phyloP scores from a whole-genome alignment of 1,140 invertebrate genomes.

The Babylonia areolata region DNA sequence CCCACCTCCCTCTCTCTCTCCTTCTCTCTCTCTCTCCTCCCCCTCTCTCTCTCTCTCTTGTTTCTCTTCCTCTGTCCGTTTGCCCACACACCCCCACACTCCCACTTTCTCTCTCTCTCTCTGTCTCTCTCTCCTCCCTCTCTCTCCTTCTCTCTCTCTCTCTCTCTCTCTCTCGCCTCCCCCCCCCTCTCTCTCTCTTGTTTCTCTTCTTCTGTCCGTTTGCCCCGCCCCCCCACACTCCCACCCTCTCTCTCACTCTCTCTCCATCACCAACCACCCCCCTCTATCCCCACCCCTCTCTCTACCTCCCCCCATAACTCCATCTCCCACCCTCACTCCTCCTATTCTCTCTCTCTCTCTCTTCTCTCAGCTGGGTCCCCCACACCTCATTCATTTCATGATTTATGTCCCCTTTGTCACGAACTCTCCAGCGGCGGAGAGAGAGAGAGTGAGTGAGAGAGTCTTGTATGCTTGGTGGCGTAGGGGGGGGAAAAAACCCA shows the following conservation, averaged over 20 bases:
- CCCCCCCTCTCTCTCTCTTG: not conserved
- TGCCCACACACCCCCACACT: not conserved
- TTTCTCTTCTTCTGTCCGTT: not conserved
- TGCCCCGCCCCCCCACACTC: too few species aligned
- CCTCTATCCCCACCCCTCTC: too few species aligned
- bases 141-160: constrained; percentile 3
- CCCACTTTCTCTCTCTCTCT: not conserved
- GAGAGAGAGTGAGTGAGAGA: too few species aligned
- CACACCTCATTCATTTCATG: too few species aligned
- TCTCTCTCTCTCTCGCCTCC: constrained; percentile 1
- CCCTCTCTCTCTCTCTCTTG: not conserved
- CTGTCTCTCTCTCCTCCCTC: constrained; percentile 1
- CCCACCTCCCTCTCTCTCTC: too few species aligned
- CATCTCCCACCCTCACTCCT: not conserved
- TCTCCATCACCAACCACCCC: too few species aligned
- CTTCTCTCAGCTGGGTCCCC: too few species aligned
- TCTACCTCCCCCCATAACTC: not conserved
- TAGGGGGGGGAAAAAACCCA: too few species aligned
- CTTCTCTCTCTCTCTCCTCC: not conserved
- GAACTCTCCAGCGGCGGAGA: too few species aligned
- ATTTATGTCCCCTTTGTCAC: too few species aligned
- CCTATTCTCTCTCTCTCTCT: not conserved
- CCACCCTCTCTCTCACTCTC: not conserved
- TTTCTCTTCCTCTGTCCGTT: too few species aligned
- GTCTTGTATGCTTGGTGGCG: too few species aligned